Base-by-base conservation (phyloP, 2,888 invertebrate genomes). In the Dicycla oo region DNA sequence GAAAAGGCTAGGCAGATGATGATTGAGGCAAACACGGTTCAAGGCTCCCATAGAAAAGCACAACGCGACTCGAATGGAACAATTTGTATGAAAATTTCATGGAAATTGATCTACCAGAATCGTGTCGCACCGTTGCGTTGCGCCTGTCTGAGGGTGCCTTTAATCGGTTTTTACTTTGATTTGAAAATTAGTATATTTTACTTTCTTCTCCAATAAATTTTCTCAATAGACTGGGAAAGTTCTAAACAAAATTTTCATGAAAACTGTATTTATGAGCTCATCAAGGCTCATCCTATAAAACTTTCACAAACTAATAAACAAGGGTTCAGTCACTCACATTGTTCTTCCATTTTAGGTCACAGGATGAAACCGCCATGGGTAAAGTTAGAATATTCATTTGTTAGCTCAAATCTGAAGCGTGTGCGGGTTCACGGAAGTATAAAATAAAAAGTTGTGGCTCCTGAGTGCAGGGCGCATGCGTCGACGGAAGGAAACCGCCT, bases 401-500 rank as follows among this genome's bases (percentile, higher is more conserved):
- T 69, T 61, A 60, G 68, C 53, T 69, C 57, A 81, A 81, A 77
- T 40, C 67, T 69, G 62, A 65, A 72, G 30, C 80, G 69, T 53
- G 67, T 74, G 65, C 57, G 53, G 69, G 71, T 72, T 73, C 58
- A 68, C 81, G 86, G 82, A 83, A 82, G 72, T 77, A 51, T 61
- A 77, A 87, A 88, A 86, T 83, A 85, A 87, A 87, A 89, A 84
- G 81, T 82, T 78, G 75, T 81, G 79, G 72, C 72, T 69, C 65
- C 49, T 77, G 67, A 81, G 79, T 76, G 77, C 75, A 77, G 64
- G 64, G 84, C 89, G 89, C 89, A 89, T 75, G 89, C 91, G 89
- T 88, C 78, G 74, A 73, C 89, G 90, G 92, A 92, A 92, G 94
- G 92, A 93, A 93, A 86, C 87, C 87, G 87, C 86, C 86, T 79